These are phyloP conservation scores for Cynopterus sphinx DNA, from an alignment of 2,797 vertebrate species.

Conservation along the genomic window DNA sequence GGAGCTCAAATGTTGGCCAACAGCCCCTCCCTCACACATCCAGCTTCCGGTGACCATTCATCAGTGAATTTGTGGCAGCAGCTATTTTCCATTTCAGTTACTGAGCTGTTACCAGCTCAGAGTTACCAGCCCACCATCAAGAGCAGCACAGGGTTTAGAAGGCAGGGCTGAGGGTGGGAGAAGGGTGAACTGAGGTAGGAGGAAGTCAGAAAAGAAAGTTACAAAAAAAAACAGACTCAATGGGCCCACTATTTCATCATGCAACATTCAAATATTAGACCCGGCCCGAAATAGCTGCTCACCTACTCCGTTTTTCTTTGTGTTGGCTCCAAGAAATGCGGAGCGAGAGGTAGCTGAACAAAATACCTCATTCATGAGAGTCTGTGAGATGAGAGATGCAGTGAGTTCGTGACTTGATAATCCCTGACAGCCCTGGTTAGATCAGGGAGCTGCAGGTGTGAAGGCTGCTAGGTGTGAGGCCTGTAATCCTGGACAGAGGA, in stretches of 20 bases:
- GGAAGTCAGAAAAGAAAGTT: slow-evolving; percentile 38
- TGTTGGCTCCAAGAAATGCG: slow-evolving; percentile 72
- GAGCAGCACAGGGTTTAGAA: background rate
- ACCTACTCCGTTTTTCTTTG: slow-evolving; percentile 64
- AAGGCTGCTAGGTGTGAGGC: slow-evolving; percentile 55
- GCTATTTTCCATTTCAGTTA: slow-evolving; percentile 35
- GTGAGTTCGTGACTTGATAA: slow-evolving; percentile 84
- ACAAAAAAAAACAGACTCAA: slow-evolving; percentile 54
- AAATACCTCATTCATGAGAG: slow-evolving; percentile 82
- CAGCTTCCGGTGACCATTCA: slow-evolving; percentile 7
- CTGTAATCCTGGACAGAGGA: background rate
- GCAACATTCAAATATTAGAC: slow-evolving; percentile 71
- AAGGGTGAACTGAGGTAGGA: background rate
- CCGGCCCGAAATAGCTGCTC: slow-evolving; percentile 54
- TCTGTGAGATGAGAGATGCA: slow-evolving; percentile 78
- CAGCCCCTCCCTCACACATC: background rate
- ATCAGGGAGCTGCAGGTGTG: slow-evolving; percentile 83
- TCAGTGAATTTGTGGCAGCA: slow-evolving; percentile 14
- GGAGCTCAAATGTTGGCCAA: slow-evolving; percentile 33
- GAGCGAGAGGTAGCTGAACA: slow-evolving; percentile 74
- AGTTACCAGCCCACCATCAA: background rate
- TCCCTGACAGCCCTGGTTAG: slow-evolving; percentile 85
- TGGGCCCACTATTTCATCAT: slow-evolving; percentile 62
- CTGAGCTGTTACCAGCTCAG: background rate
- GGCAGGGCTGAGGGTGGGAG: background rate